These are phyloP conservation scores for Crenuchus spilurus DNA, from an alignment of 2,797 vertebrate genomes.

Conservation along the genomic window DNA sequence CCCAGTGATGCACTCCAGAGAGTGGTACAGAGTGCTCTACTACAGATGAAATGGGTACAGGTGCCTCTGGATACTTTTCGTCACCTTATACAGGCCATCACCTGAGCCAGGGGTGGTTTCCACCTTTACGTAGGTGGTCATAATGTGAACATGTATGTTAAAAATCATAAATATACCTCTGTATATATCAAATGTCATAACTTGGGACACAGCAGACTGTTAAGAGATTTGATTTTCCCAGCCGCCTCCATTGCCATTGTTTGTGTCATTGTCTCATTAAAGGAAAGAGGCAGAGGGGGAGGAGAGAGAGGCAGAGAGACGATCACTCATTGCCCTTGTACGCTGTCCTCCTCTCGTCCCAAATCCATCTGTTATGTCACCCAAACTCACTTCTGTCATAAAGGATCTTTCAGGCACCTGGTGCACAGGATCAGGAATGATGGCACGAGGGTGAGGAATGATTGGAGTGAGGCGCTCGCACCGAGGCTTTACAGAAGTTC, in stretches of 20 bases:
- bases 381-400: constrained; percentile 33
- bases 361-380: constrained; percentile 50
- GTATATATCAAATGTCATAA: too few species aligned
- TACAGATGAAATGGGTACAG: too few species aligned
- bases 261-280: constrained; percentile 46
- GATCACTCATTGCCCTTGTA: constrained; percentile 35
- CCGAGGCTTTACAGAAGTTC: background rate
- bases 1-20: too few species aligned
- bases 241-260: constrained; percentile 3
- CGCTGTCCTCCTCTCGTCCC: constrained; percentile 14
- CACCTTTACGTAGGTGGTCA: too few species aligned
- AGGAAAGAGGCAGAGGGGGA: constrained; percentile 23
- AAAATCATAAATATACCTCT: too few species aligned
- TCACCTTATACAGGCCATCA: too few species aligned
- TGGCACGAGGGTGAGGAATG: background rate
- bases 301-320: constrained; percentile 6
- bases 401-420: constrained; percentile 36
- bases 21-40: too few species aligned
- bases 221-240: too few species aligned
- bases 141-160: too few species aligned
- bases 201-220: too few species aligned
- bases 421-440: background rate
- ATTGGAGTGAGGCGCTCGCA: background rate
- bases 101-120: too few species aligned
- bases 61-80: too few species aligned